phyloP scores from a whole-genome alignment of 2,888 invertebrate species.

The Hypercompe scribonia region DNA sequence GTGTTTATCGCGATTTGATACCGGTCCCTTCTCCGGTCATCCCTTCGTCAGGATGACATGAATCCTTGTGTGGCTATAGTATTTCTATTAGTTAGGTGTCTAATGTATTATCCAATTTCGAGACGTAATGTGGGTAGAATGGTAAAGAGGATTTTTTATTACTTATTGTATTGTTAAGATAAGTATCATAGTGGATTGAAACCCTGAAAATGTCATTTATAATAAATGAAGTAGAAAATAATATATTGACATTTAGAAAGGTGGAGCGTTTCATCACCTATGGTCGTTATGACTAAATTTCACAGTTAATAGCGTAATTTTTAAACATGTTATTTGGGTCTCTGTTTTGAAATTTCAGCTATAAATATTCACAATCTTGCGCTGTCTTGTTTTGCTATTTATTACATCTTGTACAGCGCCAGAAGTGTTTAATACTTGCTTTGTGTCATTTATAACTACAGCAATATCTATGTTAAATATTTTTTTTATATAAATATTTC shows the following conservation, averaged over 20 bases:
- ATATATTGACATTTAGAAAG: not conserved
- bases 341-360: not conserved
- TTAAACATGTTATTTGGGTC: not conserved
- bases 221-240: not conserved
- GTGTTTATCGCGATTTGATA: constrained; percentile 69
- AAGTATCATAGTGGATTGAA: not conserved
- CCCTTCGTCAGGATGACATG: constrained; percentile 49
- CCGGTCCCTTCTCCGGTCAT: constrained; percentile 41
- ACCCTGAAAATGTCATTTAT: not conserved
- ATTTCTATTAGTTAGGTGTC: constrained; percentile 40
- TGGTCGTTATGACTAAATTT: not conserved
- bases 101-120: constrained; percentile 33
- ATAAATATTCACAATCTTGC: not conserved
- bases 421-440: too few species aligned
- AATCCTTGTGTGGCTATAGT: constrained; percentile 28
- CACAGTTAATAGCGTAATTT: not conserved
- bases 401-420: too few species aligned
- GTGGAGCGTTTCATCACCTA: not conserved
- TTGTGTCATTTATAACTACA: too few species aligned
- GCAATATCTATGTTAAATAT: too few species aligned
- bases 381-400: not conserved
- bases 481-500: too few species aligned
- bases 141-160: constrained; percentile 24
- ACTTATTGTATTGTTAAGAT: not conserved
- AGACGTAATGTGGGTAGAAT: constrained; percentile 25